phyloP scores from a whole-genome alignment of 2,797 vertebrate genomes.

The Lophius americanus region DNA sequence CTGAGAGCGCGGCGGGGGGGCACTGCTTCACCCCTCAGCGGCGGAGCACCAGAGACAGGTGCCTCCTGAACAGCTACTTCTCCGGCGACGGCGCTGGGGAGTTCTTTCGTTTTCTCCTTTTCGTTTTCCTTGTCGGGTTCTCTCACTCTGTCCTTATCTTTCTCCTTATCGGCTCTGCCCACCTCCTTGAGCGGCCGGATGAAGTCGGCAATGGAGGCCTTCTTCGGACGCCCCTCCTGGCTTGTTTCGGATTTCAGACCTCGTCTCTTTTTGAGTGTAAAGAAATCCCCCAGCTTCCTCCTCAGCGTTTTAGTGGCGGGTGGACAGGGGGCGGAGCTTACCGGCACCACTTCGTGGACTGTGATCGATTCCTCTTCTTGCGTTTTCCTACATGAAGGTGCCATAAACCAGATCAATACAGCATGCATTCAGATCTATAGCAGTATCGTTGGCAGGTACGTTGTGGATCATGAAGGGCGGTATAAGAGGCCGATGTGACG shows the following conservation, averaged over 20 bases:
- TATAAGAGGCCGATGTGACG: conserved; percentile 15
- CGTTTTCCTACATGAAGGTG: conserved; percentile 71
- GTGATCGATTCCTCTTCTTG: conserved; percentile 79
- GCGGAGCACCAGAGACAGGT: conserved; percentile 77
- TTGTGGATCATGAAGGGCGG: background rate
- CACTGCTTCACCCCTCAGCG: conserved; percentile 80
- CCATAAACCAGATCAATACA: conserved; percentile 26
- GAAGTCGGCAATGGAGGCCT: conserved; percentile 91
- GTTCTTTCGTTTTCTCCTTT: conserved; percentile 73
- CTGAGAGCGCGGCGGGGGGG: conserved; percentile 89
- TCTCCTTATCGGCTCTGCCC: conserved; percentile 85
- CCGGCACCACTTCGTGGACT: conserved; percentile 79
- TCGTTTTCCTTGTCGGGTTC: conserved; percentile 81
- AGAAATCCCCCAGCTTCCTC: conserved; percentile 97
- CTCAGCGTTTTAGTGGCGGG: conserved; percentile 90
- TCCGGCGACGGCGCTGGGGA: conserved; percentile 56
- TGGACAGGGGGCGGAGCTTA: conserved; percentile 77
- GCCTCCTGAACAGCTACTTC: conserved; percentile 72
- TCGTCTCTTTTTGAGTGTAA: conserved; percentile 93
- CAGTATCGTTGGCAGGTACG: background rate
- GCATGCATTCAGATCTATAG: background rate
- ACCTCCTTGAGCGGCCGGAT: conserved; percentile 89
- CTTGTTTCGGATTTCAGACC: conserved; percentile 79
- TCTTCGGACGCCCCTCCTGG: conserved; percentile 85
- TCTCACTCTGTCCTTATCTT: conserved; percentile 81